phyloP scores from a whole-genome alignment of 2,113 vertebrate genomes.

The Apodemus speciosus region DNA sequence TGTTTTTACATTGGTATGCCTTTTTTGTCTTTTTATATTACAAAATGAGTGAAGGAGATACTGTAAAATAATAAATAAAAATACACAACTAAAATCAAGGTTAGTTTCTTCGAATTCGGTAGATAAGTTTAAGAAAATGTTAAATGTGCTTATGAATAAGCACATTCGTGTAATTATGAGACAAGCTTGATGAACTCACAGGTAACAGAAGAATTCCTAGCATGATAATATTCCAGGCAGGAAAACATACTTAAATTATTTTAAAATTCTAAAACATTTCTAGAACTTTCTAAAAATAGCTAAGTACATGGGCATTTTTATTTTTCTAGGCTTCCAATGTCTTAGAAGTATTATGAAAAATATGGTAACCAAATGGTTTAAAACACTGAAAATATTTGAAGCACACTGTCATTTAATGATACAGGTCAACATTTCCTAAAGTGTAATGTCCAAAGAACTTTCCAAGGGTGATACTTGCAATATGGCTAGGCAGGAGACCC shows the following conservation, averaged over 20 bases:
- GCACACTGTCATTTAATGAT: slow-evolving; percentile 37
- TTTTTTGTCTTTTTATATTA: neutral
- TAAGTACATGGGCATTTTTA: neutral
- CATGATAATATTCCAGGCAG: neutral
- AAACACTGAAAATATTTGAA: slow-evolving; percentile 43
- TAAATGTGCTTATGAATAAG: neutral
- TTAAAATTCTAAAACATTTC: slow-evolving; percentile 42
- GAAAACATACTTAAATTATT: slow-evolving; percentile 6
- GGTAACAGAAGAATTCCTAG: slow-evolving; percentile 1
- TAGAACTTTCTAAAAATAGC: slow-evolving; percentile 27
- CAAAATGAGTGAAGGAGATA: neutral
- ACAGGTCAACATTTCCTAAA: slow-evolving; percentile 2
- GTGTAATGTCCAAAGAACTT: neutral
- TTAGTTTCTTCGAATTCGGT: slow-evolving; percentile 3
- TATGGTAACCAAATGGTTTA: neutral
- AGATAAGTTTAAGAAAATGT: neutral
- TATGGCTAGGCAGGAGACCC: neutral
- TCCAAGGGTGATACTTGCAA: neutral
- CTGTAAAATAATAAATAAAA: slow-evolving; percentile 33
- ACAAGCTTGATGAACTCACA: slow-evolving; percentile 11
- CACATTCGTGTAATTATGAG: neutral
- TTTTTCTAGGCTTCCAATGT: neutral
- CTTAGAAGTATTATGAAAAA: slow-evolving; percentile 37
- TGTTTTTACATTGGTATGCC: slow-evolving; percentile 1
- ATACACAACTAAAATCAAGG: neutral